These are phyloP conservation scores for Trematomus bernacchii DNA, from an alignment of 2,797 vertebrate genomes.

Conservation along the genomic window DNA sequence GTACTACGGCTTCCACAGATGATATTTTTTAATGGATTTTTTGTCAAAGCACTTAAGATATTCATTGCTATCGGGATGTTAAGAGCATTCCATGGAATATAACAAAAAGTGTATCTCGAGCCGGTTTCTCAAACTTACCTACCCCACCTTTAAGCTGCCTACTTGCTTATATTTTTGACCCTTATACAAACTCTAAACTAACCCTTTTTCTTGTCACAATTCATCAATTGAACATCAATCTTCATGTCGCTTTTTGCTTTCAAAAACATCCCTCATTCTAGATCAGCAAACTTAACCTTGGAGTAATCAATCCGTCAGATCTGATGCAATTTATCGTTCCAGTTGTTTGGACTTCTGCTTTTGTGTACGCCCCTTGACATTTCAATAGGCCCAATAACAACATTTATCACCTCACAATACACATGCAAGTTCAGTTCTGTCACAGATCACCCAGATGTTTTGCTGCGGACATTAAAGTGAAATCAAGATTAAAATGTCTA, in stretches of 20 bases:
- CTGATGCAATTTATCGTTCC: conserved; percentile 39
- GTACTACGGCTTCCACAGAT: too few relatives aligned
- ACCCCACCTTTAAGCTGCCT: too few relatives aligned
- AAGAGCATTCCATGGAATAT: too few relatives aligned
- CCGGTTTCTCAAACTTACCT: too few relatives aligned
- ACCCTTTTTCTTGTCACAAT: too few relatives aligned
- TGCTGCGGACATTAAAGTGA: background rate
- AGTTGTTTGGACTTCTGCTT: conserved; percentile 56
- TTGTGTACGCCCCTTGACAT: conserved; percentile 7
- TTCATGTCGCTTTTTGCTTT: background rate
- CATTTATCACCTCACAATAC: conserved; percentile 25
- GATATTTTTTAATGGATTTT: too few relatives aligned
- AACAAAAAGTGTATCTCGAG: too few relatives aligned
- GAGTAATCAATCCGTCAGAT: conserved; percentile 43
- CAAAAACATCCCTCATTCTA: conserved; percentile 12
- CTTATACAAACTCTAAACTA: too few relatives aligned
- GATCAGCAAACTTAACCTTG: conserved; percentile 45
- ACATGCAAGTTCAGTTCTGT: background rate
- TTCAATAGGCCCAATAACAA: conserved; percentile 42
- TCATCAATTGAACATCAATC: background rate
- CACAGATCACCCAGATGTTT: background rate
- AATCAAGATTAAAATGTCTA: background rate
- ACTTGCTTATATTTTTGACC: too few relatives aligned
- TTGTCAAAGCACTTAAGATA: too few relatives aligned
- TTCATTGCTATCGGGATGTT: too few relatives aligned